Evolutionary conservation across 2,797 vertebrate genomes (phyloP).

Genomic region (Melanotaenia boesemani): DNA sequence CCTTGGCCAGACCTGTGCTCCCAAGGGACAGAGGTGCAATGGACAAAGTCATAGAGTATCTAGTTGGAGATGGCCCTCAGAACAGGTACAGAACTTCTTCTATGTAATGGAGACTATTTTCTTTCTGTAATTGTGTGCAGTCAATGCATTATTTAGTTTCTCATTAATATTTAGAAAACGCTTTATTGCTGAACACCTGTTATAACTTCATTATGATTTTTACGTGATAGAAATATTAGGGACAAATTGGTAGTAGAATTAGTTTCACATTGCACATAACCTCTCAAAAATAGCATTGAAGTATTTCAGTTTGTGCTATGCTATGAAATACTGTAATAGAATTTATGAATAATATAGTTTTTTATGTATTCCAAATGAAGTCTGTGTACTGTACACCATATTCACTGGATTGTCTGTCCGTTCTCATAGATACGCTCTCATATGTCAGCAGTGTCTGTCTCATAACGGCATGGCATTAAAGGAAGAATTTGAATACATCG

Average conservation of each 20-base stretch:
- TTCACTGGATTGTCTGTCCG: slow-evolving; percentile 45
- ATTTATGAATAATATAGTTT: slow-evolving; percentile 26
- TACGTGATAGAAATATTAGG: neutral
- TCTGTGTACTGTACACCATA: slow-evolving; percentile 15
- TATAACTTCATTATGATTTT: neutral
- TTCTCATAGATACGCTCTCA: slow-evolving; percentile 91
- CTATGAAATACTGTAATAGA: neutral
- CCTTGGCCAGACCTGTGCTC: slow-evolving; percentile 93
- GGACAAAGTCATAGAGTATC: slow-evolving; percentile 96
- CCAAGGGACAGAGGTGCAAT: slow-evolving; percentile 92
- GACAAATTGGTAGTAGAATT: neutral
- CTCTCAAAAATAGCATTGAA: neutral
- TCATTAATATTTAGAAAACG: neutral
- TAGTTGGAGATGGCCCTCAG: slow-evolving; percentile 97
- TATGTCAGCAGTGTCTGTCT: slow-evolving; percentile 98
- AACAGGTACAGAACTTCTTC: slow-evolving; percentile 88
- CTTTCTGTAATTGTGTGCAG: neutral
- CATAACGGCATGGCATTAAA: slow-evolving; percentile 99
- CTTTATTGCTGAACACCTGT: neutral
- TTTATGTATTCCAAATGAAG: slow-evolving; percentile 4
- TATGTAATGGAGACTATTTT: neutral
- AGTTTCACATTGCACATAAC: slow-evolving; percentile 2
- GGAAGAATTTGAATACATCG: slow-evolving; percentile 98
- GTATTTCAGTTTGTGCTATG: neutral
- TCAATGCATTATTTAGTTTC: neutral